These are phyloP conservation scores for Meteorus colon DNA, from an alignment of 2,888 invertebrate genomes.

Conservation along the genomic window DNA sequence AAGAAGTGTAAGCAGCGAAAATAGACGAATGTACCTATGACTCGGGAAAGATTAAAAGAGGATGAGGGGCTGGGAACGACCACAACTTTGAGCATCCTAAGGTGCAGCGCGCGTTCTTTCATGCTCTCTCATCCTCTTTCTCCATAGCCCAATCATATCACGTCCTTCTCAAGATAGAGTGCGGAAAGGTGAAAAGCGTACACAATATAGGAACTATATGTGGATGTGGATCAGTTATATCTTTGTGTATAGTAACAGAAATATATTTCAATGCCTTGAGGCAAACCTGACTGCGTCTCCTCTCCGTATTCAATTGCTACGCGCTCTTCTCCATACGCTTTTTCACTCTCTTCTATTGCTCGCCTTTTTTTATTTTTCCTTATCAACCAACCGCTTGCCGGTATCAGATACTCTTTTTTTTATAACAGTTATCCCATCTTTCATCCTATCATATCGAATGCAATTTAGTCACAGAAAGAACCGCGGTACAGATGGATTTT, in stretches of 20 bases:
- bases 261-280: conserved; percentile 61
- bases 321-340: no score
- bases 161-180: conserved; percentile 47
- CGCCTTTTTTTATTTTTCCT: conserved; percentile 40
- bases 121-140: background rate
- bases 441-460: background rate
- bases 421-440: conserved; percentile 22
- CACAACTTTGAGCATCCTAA: conserved; percentile 7
- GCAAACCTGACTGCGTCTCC: conserved; percentile 37
- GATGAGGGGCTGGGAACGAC: conserved; percentile 11
- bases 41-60: no score
- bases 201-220: background rate
- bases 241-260: conserved; percentile 44
- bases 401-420: conserved; percentile 25
- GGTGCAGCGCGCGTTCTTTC: conserved; percentile 12
- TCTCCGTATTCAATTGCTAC: no score
- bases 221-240: conserved; percentile 16
- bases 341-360: conserved; percentile 9
- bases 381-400: conserved; percentile 24
- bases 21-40: no score
- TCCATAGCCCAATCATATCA: conserved; percentile 17
- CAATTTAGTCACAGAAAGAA: background rate
- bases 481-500: no score
- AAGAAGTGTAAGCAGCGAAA: no score
- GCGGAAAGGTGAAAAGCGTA: conserved; percentile 39